Evolutionary conservation across 2,888 invertebrate species (phyloP).

Genomic region (Dioctria rufipes): DNA sequence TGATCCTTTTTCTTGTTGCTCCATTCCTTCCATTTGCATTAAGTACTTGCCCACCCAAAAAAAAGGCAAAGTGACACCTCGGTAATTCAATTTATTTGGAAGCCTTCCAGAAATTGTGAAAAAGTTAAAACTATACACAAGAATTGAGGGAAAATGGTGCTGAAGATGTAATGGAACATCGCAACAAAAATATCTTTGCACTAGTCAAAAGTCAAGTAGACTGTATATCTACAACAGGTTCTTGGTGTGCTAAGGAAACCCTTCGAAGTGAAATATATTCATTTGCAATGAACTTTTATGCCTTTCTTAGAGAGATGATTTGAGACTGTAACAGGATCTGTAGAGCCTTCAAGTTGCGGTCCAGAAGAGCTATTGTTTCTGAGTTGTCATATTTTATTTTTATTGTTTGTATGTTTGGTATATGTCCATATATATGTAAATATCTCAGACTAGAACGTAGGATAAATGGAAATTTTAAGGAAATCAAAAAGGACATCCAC

Average conservation of each 20-base stretch:
- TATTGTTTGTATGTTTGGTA: too few species aligned
- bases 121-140: background rate
- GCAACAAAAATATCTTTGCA: background rate
- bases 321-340: background rate
- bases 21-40: background rate
- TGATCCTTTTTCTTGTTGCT: background rate
- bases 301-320: background rate
- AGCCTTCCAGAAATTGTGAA: background rate
- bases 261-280: background rate
- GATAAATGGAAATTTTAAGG: too few species aligned
- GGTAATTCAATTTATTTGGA: background rate
- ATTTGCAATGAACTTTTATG: slow-evolving; percentile 5
- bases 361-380: background rate
- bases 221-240: background rate
- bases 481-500: too few species aligned
- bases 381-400: too few species aligned
- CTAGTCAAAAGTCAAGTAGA: background rate
- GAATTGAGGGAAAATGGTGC: background rate
- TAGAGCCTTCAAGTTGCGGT: background rate
- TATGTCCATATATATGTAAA: too few species aligned
- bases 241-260: background rate
- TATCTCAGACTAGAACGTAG: too few species aligned
- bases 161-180: background rate
- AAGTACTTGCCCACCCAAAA: background rate
- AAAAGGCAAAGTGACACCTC: background rate